Evolutionary conservation across 2,113 vertebrate genomes (phyloP).

Genomic region (Spilogale gracilis): DNA sequence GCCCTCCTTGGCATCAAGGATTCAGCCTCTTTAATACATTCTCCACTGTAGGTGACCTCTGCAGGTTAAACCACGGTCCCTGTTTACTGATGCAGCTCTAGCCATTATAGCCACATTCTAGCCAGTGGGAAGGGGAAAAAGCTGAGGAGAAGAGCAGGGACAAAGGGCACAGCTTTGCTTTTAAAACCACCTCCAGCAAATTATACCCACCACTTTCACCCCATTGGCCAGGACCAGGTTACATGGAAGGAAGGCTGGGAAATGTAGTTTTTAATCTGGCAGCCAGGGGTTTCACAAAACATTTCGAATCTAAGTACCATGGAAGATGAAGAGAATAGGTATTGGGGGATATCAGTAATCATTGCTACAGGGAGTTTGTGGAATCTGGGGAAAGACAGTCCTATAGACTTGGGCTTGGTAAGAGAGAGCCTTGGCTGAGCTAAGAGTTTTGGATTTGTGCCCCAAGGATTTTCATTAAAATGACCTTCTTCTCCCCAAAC

Average conservation of each 20-base stretch:
- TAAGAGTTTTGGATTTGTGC: not conserved
- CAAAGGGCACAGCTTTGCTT: not conserved
- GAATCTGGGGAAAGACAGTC: not conserved
- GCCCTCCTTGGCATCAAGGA: not conserved
- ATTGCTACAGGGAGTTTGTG: not conserved
- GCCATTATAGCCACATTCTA: not conserved
- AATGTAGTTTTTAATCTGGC: not conserved
- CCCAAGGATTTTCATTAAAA: not conserved
- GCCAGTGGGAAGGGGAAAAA: not conserved
- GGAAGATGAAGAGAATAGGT: not conserved
- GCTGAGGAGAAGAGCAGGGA: not conserved
- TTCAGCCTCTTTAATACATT: not conserved
- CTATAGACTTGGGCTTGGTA: not conserved
- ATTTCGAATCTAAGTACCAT: not conserved
- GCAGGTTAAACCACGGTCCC: not conserved
- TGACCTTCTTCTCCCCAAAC: not conserved
- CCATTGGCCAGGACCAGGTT: not conserved
- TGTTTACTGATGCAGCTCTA: not conserved
- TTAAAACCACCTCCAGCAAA: not conserved
- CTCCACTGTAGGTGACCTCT: not conserved
- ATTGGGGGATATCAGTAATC: not conserved
- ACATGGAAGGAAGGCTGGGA: not conserved
- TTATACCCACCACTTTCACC: not conserved
- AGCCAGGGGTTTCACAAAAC: not conserved
- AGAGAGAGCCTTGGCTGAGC: not conserved